Conservation (phyloP, 92 coral and sea anemone genomes). For the Palythoa heliodiscus region DNA sequence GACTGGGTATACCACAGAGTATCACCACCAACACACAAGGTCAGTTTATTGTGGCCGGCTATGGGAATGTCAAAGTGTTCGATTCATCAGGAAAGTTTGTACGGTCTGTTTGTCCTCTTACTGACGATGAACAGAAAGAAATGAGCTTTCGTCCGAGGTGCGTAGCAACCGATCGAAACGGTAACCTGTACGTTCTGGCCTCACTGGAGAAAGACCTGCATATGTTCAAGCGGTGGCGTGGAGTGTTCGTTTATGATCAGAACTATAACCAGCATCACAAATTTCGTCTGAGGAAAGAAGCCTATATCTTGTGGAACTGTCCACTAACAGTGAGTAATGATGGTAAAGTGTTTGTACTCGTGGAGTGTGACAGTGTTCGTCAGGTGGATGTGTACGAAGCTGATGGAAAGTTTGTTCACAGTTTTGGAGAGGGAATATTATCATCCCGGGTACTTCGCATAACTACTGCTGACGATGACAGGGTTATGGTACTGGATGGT, state of each 20-base stretch:
- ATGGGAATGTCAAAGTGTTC: not conserved
- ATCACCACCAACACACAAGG: not conserved
- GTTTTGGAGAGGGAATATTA: not conserved
- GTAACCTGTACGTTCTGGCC: not conserved
- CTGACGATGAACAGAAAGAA: not conserved
- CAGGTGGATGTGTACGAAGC: not conserved
- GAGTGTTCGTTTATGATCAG: not conserved
- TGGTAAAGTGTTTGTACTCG: not conserved
- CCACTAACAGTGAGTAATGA: not conserved
- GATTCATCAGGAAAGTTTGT: not conserved
- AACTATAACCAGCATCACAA: not conserved
- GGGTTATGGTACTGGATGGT: not conserved
- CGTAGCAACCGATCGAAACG: not conserved
- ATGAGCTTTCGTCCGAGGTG: not conserved
- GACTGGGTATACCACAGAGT: not conserved
- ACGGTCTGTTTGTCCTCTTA: not conserved
- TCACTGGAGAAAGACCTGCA: no score
- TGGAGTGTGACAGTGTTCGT: not conserved
- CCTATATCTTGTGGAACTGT: not conserved
- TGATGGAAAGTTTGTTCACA: not conserved
- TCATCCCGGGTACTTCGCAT: not conserved
- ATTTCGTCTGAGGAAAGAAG: not conserved
- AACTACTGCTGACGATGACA: not conserved
- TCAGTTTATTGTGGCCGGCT: not conserved
- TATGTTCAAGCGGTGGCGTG: no score